Percentiles rank a stretch among this genome's conserved stretches.
phyloP scores from a whole-genome alignment of 2,888 invertebrate genomes.

The Lasioglossum malachurum region DNA sequence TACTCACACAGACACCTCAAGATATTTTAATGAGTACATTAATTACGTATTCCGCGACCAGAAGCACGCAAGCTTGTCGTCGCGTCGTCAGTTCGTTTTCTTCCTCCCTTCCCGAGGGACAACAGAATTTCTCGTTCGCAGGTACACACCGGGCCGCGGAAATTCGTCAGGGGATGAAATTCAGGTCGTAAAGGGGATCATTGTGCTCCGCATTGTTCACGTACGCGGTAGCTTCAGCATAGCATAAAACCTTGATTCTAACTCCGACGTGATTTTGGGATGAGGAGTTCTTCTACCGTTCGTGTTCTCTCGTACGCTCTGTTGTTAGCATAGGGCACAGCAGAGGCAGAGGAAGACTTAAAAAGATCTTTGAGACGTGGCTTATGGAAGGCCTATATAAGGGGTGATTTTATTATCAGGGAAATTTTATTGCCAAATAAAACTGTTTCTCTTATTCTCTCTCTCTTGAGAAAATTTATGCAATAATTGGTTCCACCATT shows the following conservation, averaged over 20 bases:
- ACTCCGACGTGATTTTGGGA: constrained; percentile 76
- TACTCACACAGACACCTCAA: not conserved
- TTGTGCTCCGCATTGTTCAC: constrained; percentile 69
- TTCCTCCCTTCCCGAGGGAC: constrained; percentile 37
- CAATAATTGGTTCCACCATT: too few relatives aligned
- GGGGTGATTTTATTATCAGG: constrained; percentile 36
- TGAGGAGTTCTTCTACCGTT: constrained; percentile 30
- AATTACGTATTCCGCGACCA: constrained; percentile 28
- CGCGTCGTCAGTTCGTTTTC: not conserved
- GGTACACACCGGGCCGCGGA: constrained; percentile 71
- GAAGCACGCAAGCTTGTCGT: constrained; percentile 3
- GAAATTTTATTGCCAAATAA: not conserved
- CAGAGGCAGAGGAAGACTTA: constrained; percentile 55
- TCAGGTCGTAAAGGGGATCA: constrained; percentile 68
- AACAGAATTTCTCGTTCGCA: constrained; percentile 71
- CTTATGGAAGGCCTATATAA: constrained; percentile 56
- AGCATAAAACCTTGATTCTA: constrained; percentile 77
- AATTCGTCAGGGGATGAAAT: constrained; percentile 70
- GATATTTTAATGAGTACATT: constrained; percentile 26
- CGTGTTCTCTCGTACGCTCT: constrained; percentile 9
- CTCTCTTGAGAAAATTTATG: not conserved
- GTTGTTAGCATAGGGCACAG: constrained; percentile 36
- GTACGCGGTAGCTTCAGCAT: constrained; percentile 67
- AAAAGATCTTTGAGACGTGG: constrained; percentile 72
- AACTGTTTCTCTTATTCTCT: not conserved